Conservation (phyloP, 2,888 invertebrate genomes). For the Amiota mariae region DNA sequence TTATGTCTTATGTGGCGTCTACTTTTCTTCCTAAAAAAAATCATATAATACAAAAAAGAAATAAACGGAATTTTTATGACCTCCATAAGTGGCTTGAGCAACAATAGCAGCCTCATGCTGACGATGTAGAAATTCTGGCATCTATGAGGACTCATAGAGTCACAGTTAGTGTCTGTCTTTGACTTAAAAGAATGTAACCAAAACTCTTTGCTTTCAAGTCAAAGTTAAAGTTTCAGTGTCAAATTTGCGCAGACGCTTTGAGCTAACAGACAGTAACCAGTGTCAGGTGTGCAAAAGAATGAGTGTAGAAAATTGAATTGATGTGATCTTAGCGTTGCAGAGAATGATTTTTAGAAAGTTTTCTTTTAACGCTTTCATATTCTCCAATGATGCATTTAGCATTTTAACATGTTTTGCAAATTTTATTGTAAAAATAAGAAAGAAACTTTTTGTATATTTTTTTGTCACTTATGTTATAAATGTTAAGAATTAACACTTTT, state of each 20-base stretch:
- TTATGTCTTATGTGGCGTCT: neutral
- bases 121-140: neutral
- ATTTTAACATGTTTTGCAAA: constrained; percentile 11
- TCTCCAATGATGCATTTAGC: constrained; percentile 5
- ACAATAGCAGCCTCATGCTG: neutral
- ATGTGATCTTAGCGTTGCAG: too few species aligned
- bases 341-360: neutral
- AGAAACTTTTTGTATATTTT: too few species aligned
- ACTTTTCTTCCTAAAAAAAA: constrained; percentile 5
- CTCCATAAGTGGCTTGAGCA: constrained; percentile 17
- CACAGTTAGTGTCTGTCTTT: neutral
- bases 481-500: too few species aligned
- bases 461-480: too few species aligned
- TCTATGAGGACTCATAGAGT: neutral
- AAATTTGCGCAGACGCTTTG: constrained; percentile 15
- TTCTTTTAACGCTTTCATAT: neutral
- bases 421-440: neutral
- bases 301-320: too few species aligned
- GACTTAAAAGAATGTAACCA: neutral
- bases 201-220: constrained; percentile 15
- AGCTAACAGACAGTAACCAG: neutral
- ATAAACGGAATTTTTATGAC: constrained; percentile 18
- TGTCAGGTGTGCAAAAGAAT: too few species aligned
- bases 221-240: constrained; percentile 25
- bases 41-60: neutral